Evolutionary conservation across 2,888 invertebrate genomes (phyloP), one percentile per base, ranked within the genome.

Genomic region (Eutolmus rufibarbis): DNA sequence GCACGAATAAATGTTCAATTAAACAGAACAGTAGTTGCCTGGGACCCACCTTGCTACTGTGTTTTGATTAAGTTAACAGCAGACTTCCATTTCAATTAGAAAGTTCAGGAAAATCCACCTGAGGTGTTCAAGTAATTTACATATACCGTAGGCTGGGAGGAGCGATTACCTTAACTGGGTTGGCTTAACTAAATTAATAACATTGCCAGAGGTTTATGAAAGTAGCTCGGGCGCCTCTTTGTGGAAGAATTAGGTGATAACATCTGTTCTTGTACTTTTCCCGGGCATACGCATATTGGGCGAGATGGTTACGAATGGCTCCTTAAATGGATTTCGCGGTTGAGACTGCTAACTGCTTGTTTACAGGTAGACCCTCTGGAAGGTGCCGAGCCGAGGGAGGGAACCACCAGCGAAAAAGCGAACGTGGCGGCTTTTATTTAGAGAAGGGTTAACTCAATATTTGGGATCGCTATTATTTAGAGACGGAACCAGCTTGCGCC

Each of bases 41-140:
- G 76, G 56, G 77, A 76, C 77, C 51, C 77, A 77, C 77, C 56
- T 76, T 78, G 57, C 77, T 86, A 57, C 76, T 87, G 76, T 88
- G 86, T 88, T 88, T 88, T 87, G 88, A 88, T 87, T 87, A 87
- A 88, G 87, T 88, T 88, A 88, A 85, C 87, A 87, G 76, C 87
- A 79, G 87, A 88, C 87, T 87, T 87, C 88, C 87, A 88, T 88
- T 88, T 87, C 88, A 88, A 88, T 88, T 88, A 88, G 88, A 88
- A 88, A 88, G 82, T 88, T 88, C 86, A 86, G 81, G 74, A 34
- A 86, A 74, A 88, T 87, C 74, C 88, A 88, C 88, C 88, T 88
- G 88, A 87, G 88, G 88, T 88, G 88, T 87, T 88, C 86, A 77
- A 76, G 86, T 88, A 86, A 88, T 87, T 88, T 87, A 87, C 87